These are phyloP conservation scores for Electrona antarctica DNA, from an alignment of 2,113 vertebrate species.

Conservation along the genomic window DNA sequence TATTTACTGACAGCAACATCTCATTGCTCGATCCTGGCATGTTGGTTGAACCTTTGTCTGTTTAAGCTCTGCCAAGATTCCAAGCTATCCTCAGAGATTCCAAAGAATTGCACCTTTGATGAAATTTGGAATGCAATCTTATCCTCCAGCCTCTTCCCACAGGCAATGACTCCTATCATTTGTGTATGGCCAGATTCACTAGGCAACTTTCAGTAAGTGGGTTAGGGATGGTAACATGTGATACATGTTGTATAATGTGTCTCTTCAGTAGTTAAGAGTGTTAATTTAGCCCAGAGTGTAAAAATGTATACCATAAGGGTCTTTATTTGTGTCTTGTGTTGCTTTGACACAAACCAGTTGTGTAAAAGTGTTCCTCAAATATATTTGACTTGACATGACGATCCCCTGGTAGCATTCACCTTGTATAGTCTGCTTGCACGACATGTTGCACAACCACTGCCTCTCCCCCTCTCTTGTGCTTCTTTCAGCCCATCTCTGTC, in stretches of 20 bases:
- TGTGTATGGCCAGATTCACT: too few species aligned
- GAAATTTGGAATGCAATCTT: constrained; percentile 37
- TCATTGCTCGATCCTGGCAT: constrained; percentile 23
- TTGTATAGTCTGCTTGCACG: constrained; percentile 12
- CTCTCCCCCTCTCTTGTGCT: neutral
- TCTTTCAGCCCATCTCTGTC: neutral
- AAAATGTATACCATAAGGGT: too few species aligned
- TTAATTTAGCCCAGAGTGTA: too few species aligned
- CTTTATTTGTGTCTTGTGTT: too few species aligned
- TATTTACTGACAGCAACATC: constrained; percentile 14
- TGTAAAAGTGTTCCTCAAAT: neutral
- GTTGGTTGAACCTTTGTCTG: neutral
- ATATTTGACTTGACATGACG: neutral
- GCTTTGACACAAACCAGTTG: neutral
- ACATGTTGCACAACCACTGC: constrained; percentile 6
- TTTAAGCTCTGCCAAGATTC: neutral
- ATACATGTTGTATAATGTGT: too few species aligned
- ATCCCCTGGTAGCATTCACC: neutral
- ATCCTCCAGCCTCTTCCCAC: constrained; percentile 28
- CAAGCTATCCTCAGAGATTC: constrained; percentile 1
- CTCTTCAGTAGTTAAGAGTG: too few species aligned
- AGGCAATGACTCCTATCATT: neutral
- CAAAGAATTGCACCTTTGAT: constrained; percentile 32
- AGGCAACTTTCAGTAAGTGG: too few species aligned
- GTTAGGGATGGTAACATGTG: too few species aligned